Evolutionary conservation across 2,113 vertebrate genomes (phyloP).

Genomic region (Candoia aspera): DNA sequence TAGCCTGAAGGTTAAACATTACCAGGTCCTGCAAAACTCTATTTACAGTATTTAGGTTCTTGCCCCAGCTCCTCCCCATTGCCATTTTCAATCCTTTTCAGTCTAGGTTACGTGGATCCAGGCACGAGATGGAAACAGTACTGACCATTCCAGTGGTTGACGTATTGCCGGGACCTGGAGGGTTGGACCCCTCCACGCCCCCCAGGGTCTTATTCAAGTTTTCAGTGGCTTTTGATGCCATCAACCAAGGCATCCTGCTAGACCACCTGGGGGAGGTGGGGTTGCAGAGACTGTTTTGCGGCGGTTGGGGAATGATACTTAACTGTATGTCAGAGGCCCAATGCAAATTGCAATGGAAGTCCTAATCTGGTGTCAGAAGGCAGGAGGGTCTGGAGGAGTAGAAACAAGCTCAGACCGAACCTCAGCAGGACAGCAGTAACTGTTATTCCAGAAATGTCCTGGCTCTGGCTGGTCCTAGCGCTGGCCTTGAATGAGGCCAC

Average conservation of each 20-base stretch:
- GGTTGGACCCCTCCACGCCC: neutral
- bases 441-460: neutral
- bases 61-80: neutral
- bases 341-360: neutral
- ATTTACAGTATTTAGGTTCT: neutral
- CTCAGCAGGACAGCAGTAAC: neutral
- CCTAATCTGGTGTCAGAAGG: neutral
- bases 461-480: neutral
- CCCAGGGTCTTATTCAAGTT: neutral
- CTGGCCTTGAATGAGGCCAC: neutral
- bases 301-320: neutral
- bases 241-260: neutral
- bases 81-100: neutral
- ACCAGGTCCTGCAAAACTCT: neutral
- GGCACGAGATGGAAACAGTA: neutral
- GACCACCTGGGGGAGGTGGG: neutral
- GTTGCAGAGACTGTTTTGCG: neutral
- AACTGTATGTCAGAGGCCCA: neutral
- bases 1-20: neutral
- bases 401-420: neutral
- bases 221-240: neutral
- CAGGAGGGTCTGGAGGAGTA: neutral
- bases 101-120: neutral
- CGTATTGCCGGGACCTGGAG: neutral
- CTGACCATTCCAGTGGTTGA: neutral